These are phyloP conservation scores for Hipposideros armiger DNA, from an alignment of 2,113 vertebrate species.

Conservation along the genomic window DNA sequence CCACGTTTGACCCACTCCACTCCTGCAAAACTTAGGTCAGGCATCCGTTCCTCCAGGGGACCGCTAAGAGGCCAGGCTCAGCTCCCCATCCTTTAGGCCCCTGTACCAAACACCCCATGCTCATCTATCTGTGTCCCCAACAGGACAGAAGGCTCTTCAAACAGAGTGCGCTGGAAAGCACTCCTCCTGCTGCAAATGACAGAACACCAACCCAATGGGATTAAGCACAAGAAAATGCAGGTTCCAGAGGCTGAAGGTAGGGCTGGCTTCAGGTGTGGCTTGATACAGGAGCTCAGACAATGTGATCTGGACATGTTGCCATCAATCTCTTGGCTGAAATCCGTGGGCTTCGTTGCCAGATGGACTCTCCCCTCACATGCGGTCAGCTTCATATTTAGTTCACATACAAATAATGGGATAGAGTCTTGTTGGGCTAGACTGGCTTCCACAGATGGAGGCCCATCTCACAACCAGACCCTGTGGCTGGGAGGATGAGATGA, in stretches of 20 bases:
- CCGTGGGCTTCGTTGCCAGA: neutral
- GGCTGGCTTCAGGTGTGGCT: neutral
- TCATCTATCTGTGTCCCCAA: neutral
- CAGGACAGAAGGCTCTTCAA: neutral
- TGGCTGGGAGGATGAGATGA: neutral
- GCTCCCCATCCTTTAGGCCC: neutral
- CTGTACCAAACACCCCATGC: neutral
- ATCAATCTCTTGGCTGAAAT: neutral
- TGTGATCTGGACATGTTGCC: neutral
- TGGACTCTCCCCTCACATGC: neutral
- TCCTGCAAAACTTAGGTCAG: neutral
- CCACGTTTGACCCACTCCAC: neutral
- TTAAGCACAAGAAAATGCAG: neutral
- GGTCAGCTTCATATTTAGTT: neutral
- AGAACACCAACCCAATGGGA: neutral
- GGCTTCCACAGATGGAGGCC: neutral
- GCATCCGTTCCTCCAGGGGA: neutral
- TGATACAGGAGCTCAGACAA: neutral
- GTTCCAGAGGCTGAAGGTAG: neutral
- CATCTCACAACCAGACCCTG: rapidly evolving
- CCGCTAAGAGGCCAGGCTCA: neutral
- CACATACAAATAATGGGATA: neutral
- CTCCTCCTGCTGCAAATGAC: neutral
- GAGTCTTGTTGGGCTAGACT: neutral
- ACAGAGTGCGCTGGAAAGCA: neutral